phyloP scores from a whole-genome alignment of 2,888 invertebrate species.

The Lamellibrachia columna region DNA sequence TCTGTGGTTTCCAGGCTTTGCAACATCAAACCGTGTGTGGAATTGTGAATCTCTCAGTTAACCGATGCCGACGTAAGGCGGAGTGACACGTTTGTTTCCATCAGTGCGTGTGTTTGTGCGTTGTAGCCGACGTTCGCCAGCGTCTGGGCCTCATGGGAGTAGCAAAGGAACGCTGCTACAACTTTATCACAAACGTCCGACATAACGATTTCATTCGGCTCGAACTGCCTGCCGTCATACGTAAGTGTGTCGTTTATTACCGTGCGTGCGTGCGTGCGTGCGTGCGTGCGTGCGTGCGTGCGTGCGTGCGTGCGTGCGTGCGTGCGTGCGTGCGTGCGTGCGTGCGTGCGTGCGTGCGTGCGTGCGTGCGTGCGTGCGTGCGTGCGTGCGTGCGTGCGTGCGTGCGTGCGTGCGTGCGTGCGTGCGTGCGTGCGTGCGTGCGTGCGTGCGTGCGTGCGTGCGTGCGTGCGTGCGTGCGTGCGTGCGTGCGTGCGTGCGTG shows the following conservation, averaged over 20 bases:
- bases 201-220: constrained; percentile 28
- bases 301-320: not conserved
- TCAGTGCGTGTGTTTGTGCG: too few relatives aligned
- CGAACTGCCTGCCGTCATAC: constrained; percentile 38
- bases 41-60: not conserved
- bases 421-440: not conserved
- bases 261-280: too few relatives aligned
- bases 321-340: not conserved
- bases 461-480: not conserved
- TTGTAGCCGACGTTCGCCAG: constrained; percentile 33
- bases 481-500: too few relatives aligned
- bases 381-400: not conserved
- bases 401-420: not conserved
- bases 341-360: not conserved
- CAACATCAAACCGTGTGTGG: not conserved
- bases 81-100: not conserved
- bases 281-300: not conserved
- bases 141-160: constrained; percentile 30
- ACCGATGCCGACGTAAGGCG: not conserved
- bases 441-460: not conserved
- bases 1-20: not conserved
- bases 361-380: not conserved
- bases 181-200: constrained; percentile 32
- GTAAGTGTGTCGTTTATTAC: constrained; percentile 30
- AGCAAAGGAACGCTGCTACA: constrained; percentile 31